A percentile compares a stretch with the other conserved stretches of the same genome.
Evolutionary conservation across 2,113 vertebrate genomes (phyloP).

Genomic region (Clinocottus analis): DNA sequence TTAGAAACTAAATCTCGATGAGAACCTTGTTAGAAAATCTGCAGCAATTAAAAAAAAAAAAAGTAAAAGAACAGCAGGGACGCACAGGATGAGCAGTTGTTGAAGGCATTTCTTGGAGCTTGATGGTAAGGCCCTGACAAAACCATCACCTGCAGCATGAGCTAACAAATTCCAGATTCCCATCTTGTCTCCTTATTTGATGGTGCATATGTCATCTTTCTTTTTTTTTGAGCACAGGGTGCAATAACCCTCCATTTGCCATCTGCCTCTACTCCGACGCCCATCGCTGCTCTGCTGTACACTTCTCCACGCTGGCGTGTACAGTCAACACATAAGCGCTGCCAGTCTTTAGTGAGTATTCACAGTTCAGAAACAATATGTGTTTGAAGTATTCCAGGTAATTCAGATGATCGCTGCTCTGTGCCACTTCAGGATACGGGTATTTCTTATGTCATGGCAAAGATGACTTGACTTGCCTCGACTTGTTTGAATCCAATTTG

Average conservation of each 20-base stretch:
- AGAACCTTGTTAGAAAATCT: constrained; percentile 2
- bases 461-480: too few relatives aligned
- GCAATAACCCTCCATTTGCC: constrained; percentile 50
- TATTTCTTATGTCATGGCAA: too few relatives aligned
- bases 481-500: not conserved
- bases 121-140: not conserved
- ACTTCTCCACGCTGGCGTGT: constrained; percentile 2
- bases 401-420: not conserved
- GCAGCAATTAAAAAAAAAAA: not conserved
- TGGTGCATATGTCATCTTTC: constrained; percentile 14
- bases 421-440: not conserved
- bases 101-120: not conserved
- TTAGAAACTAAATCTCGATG: not conserved
- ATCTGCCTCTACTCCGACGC: constrained; percentile 39
- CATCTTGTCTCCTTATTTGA: constrained; percentile 8
- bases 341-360: not conserved
- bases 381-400: not conserved
- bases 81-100: constrained; percentile 3
- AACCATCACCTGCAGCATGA: constrained; percentile 20
- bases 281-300: constrained; percentile 13
- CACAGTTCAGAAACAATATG: not conserved
- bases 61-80: constrained; percentile 37
- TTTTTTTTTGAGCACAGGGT: constrained; percentile 24
- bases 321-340: constrained; percentile 31
- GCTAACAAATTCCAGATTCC: constrained; percentile 5